Base-by-base conservation (phyloP, 2,113 vertebrate species). In the Thinocorus orbignyianus region DNA sequence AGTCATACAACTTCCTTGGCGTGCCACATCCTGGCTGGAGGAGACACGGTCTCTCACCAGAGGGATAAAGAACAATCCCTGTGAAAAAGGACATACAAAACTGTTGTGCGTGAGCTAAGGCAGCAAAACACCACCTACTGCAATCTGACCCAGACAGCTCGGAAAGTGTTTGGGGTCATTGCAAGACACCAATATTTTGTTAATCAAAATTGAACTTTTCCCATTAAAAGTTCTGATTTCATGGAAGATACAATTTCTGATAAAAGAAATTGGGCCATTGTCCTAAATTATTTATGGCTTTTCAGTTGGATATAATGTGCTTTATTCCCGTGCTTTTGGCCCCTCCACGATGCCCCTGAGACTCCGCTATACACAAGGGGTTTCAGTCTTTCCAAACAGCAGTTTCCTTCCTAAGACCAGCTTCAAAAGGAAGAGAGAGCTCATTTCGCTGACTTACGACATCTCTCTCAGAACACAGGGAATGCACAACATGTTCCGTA, bases 401-500 rank as follows among this genome's bases (percentile, higher is more conserved):
- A n/a, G 17, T 31, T 82, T 79, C 68, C 14, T 48, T 58, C 23
- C 20, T 17, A 46, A 81, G 6, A 42, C 24, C 41, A 31, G 20
- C 51, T 81, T 61, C 68, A 83, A 81, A 95, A 82, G 70, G 84
- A 81, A 54, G 13, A 13, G 20, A 80, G 15, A 77, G 33, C 24
- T 95, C 20, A 1, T 74, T 93, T 70, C 54, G 66, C 18, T n/a
- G 28, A 30, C 46, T 51, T 68, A 77, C 31, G 71, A 37, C 22
- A 39, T 70, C 26, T 78, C 24, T 48, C 58, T 79, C 44, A 70
- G 35, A 74, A 74, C 1, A 2, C 6, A 86, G 61, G 60, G 30
- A 86, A 61, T 0, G 0, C 33, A 55, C 58, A 85, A 72, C 19
- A 64, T 2, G 1, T n/a, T 71, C 51, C 0, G 0, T 41, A 13